Percentiles rank a stretch among this genome's conserved stretches.
These are phyloP conservation scores for Bryconaethiops microstoma DNA, from an alignment of 2,797 vertebrate species.

Conservation along the genomic window DNA sequence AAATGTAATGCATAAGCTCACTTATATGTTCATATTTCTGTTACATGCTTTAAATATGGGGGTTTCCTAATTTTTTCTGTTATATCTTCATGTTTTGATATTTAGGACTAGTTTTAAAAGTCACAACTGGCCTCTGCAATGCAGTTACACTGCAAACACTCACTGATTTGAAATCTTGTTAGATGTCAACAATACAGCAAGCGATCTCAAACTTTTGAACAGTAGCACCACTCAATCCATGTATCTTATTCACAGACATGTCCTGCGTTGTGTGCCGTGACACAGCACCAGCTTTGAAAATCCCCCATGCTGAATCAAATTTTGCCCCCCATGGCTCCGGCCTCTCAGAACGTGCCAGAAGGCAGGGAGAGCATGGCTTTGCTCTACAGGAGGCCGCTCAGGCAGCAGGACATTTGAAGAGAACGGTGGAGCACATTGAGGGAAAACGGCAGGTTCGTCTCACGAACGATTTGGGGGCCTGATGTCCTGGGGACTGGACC, in stretches of 20 bases:
- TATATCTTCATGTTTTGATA: too few relatives aligned
- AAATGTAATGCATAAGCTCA: too few relatives aligned
- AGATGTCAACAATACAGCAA: neutral
- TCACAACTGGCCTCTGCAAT: too few relatives aligned
- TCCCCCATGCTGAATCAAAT: constrained; percentile 7
- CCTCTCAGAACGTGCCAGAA: constrained; percentile 1
- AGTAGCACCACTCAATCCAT: neutral
- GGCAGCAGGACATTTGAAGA: neutral
- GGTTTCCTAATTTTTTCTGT: too few relatives aligned
- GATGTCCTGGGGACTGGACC: neutral
- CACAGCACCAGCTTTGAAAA: neutral
- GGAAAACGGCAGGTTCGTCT: neutral
- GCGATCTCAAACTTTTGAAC: neutral
- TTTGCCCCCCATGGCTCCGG: neutral
- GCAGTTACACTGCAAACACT: too few relatives aligned
- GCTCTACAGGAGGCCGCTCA: neutral
- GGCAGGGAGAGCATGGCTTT: neutral
- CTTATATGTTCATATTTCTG: too few relatives aligned
- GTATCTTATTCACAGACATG: neutral
- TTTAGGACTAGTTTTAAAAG: too few relatives aligned
- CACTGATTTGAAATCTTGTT: too few relatives aligned
- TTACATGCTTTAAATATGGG: too few relatives aligned
- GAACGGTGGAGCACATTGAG: neutral
- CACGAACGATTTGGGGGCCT: constrained; percentile 1
- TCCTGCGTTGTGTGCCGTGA: neutral